A percentile compares a stretch with the other conserved stretches of the same genome.
These are phyloP conservation scores for Exephanes ischioxanthus DNA, from an alignment of 2,888 invertebrate genomes.

Conservation along the genomic window DNA sequence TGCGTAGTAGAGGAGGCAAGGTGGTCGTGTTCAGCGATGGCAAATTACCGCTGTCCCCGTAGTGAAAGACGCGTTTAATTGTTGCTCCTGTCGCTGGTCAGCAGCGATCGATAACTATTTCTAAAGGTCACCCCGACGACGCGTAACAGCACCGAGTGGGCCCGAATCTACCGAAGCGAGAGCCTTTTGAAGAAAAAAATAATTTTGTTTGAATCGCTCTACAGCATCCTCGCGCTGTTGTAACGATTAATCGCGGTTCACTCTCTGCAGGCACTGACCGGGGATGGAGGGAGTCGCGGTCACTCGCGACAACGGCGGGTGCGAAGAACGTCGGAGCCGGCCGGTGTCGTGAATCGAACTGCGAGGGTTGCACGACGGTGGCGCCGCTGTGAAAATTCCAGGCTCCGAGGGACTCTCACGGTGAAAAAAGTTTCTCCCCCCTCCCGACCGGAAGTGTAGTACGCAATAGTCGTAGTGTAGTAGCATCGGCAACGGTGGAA, in stretches of 20 bases:
- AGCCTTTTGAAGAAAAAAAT: neutral
- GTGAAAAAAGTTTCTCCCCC: conserved; percentile 1
- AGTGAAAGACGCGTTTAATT: conserved; percentile 5
- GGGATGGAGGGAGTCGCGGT: conserved; percentile 22
- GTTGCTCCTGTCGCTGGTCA: conserved; percentile 15
- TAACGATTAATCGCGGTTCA: neutral
- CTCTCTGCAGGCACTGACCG: conserved; percentile 8
- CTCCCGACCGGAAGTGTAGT: conserved; percentile 18
- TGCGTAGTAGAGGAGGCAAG: neutral
- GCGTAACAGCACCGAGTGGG: neutral
- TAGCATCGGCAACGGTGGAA: neutral
- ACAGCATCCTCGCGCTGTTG: neutral
- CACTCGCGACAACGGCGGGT: conserved; percentile 17
- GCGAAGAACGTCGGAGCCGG: conserved; percentile 80
- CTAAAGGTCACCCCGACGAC: conserved; percentile 43
- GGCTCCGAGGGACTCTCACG: conserved; percentile 40
- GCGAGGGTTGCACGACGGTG: conserved; percentile 82
- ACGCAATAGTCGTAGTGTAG: conserved; percentile 28
- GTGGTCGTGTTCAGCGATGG: neutral
- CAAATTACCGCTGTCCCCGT: neutral
- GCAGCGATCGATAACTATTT: conserved; percentile 60
- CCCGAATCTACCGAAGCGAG: neutral
- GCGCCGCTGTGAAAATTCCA: conserved; percentile 78
- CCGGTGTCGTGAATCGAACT: conserved; percentile 85
- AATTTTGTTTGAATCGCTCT: neutral